A percentile compares a stretch with the other conserved stretches of the same genome.
phyloP scores from a whole-genome alignment of 2,797 vertebrate species.

The Galagoides demidoff region DNA sequence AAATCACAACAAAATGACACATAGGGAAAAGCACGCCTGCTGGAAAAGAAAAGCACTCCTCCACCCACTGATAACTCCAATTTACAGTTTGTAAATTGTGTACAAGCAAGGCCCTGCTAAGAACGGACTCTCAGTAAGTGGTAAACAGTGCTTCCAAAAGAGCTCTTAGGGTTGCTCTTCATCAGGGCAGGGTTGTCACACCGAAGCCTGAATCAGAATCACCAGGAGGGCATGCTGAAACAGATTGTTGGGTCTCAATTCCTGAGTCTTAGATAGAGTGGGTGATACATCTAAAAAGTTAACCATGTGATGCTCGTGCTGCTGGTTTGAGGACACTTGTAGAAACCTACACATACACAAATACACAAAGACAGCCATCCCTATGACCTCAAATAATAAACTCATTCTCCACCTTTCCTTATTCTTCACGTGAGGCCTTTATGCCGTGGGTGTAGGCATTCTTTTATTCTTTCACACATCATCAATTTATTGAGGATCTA shows the following conservation, averaged over 20 bases:
- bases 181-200: background rate
- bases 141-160: background rate
- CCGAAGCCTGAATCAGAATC: background rate
- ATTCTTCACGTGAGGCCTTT: background rate
- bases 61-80: background rate
- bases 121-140: background rate
- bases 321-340: background rate
- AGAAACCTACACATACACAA: background rate
- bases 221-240: background rate
- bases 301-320: background rate
- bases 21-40: background rate
- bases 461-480: background rate
- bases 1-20: slow-evolving; percentile 48
- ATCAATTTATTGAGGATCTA: background rate
- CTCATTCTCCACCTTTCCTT: background rate
- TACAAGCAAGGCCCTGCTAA: background rate
- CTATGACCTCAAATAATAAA: background rate
- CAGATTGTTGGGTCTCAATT: background rate
- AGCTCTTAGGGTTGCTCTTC: background rate
- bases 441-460: background rate
- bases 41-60: background rate
- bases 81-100: background rate
- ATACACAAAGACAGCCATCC: background rate
- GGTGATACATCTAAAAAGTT: background rate
- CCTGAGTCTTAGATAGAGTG: background rate